Conservation (phyloP, 2,113 vertebrate genomes). For the Daubentonia madagascariensis region DNA sequence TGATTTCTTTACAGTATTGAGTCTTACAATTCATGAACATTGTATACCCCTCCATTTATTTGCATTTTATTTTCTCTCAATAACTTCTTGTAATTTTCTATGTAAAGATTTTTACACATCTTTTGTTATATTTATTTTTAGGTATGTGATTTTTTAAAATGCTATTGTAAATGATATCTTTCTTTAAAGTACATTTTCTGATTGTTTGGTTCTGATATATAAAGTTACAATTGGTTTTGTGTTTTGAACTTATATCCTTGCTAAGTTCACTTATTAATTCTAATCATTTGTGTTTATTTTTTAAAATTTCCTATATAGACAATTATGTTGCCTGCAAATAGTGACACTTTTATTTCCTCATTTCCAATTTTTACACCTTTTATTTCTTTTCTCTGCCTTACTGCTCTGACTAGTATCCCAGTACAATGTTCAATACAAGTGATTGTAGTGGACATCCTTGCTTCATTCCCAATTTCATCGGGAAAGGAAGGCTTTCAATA, state of each 20-base stretch:
- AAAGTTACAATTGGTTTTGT: neutral
- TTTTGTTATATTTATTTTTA: neutral
- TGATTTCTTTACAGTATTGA: neutral
- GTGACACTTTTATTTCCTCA: neutral
- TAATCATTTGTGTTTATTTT: neutral
- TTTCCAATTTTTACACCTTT: neutral
- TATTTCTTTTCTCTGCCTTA: neutral
- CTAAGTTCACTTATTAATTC: neutral
- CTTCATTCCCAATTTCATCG: neutral
- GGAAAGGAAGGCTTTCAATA: neutral
- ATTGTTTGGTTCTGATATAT: neutral
- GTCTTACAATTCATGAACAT: neutral
- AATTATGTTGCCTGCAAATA: neutral
- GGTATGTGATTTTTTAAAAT: neutral
- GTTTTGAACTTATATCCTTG: neutral
- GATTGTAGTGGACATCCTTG: neutral
- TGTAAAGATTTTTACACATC: neutral
- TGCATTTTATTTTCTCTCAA: neutral
- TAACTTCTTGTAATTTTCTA: neutral
- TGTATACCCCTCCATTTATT: neutral
- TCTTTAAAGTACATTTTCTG: neutral
- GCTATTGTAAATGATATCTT: neutral
- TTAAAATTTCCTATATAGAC: neutral
- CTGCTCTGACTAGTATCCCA: neutral
- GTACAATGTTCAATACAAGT: neutral